Conservation (phyloP, 2,888 invertebrate genomes). For the Temnothorax unifasciatus region DNA sequence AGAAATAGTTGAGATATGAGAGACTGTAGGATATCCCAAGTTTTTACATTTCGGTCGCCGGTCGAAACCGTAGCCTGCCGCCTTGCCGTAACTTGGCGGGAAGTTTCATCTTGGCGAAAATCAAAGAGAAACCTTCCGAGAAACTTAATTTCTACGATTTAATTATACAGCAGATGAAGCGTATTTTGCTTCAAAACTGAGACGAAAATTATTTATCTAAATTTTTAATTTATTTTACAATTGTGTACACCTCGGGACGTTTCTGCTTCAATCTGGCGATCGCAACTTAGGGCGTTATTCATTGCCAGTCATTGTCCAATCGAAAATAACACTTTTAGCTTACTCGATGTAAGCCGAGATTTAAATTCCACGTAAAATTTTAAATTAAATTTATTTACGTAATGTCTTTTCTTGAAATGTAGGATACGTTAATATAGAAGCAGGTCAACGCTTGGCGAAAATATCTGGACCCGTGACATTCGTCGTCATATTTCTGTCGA, state of each 20-base stretch:
- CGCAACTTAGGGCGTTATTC: neutral
- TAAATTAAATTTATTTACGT: constrained; percentile 16
- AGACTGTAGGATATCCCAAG: constrained; percentile 16
- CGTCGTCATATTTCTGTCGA: constrained; percentile 15
- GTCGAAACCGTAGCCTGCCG: constrained; percentile 5
- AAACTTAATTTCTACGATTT: constrained; percentile 41
- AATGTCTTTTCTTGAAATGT: neutral
- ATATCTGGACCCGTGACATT: neutral
- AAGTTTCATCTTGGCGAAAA: constrained; percentile 28
- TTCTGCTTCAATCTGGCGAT: neutral
- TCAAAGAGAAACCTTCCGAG: constrained; percentile 37
- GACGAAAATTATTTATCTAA: neutral
- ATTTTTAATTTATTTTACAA: constrained; percentile 35
- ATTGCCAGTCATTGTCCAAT: constrained; percentile 13
- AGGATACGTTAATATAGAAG: neutral
- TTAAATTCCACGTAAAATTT: neutral
- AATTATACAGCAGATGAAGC: constrained; percentile 32
- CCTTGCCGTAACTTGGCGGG: constrained; percentile 11
- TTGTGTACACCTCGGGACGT: neutral
- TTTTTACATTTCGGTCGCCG: constrained; percentile 32
- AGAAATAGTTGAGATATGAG: constrained; percentile 43
- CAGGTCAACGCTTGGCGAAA: constrained; percentile 4
- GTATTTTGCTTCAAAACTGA: neutral
- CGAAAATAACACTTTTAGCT: neutral
- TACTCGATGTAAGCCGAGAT: neutral